phyloP scores from a whole-genome alignment of 2,113 vertebrate species.

The Chrysochloris asiatica region DNA sequence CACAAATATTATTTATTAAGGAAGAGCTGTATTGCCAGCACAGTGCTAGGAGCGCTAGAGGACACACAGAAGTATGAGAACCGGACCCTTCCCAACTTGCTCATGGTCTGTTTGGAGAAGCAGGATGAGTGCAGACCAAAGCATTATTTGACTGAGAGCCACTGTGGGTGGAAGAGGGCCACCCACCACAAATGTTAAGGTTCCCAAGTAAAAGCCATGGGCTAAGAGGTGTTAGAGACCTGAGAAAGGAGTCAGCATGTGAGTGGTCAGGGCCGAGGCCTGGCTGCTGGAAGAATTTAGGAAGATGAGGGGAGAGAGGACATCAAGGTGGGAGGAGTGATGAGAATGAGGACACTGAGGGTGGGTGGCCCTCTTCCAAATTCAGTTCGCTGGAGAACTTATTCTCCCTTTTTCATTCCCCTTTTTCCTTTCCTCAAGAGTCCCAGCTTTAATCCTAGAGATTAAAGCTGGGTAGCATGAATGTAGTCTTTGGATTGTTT shows the following conservation, averaged over 20 bases:
- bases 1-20: background rate
- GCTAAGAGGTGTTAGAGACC: background rate
- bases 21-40: background rate
- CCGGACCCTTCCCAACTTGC: background rate
- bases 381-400: background rate
- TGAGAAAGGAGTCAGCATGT: background rate
- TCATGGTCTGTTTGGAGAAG: background rate
- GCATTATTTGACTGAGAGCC: background rate
- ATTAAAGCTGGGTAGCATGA: background rate
- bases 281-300: background rate
- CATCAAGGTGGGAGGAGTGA: constrained; percentile 50
- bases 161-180: no score
- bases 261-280: background rate
- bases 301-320: background rate
- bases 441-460: background rate
- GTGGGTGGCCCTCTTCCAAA: background rate
- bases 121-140: background rate
- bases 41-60: fast-evolving
- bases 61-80: background rate
- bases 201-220: background rate
- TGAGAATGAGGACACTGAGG: fast-evolving
- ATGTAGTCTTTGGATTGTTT: background rate
- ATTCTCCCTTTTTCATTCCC: no score
- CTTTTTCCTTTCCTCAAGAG: background rate
- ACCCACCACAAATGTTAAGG: background rate